These are phyloP conservation scores for Criorhina ranunculi DNA, from an alignment of 2,888 invertebrate genomes.

Conservation along the genomic window DNA sequence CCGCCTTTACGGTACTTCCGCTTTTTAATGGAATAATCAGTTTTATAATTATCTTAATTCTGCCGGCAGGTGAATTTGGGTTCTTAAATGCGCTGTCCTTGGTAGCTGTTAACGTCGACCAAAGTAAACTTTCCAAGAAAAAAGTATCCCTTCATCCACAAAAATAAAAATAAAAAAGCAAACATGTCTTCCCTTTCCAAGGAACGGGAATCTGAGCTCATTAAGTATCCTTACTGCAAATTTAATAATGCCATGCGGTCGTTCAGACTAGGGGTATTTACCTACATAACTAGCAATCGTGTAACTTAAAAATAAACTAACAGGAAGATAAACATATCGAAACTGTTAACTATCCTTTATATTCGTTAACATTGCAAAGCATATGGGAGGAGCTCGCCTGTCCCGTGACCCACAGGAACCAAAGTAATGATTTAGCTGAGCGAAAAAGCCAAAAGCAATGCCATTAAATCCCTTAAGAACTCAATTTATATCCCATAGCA, in stretches of 20 bases:
- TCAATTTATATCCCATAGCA: slow-evolving; percentile 83
- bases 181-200: no score
- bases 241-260: not conserved
- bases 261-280: not conserved
- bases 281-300: not conserved
- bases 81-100: slow-evolving; percentile 2
- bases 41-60: not conserved
- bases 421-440: slow-evolving; percentile 63
- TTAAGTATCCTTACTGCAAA: slow-evolving; percentile 28
- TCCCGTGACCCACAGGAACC: slow-evolving; percentile 65
- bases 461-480: slow-evolving; percentile 83
- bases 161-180: slow-evolving; percentile 20
- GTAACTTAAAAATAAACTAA: slow-evolving; percentile 57
- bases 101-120: not conserved
- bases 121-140: slow-evolving; percentile 2
- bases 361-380: slow-evolving; percentile 58
- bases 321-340: slow-evolving; percentile 40
- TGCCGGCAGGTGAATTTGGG: slow-evolving; percentile 20
- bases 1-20: not conserved
- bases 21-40: slow-evolving; percentile 1
- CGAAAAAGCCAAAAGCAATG: slow-evolving; percentile 67
- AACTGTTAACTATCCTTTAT: slow-evolving; percentile 58
- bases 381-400: slow-evolving; percentile 57
- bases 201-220: slow-evolving; percentile 41
- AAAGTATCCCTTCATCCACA: not conserved